Percentiles rank a stretch among this genome's conserved stretches.
Conservation (phyloP, 2,797 vertebrate species). For the Fistularia commersonii region DNA sequence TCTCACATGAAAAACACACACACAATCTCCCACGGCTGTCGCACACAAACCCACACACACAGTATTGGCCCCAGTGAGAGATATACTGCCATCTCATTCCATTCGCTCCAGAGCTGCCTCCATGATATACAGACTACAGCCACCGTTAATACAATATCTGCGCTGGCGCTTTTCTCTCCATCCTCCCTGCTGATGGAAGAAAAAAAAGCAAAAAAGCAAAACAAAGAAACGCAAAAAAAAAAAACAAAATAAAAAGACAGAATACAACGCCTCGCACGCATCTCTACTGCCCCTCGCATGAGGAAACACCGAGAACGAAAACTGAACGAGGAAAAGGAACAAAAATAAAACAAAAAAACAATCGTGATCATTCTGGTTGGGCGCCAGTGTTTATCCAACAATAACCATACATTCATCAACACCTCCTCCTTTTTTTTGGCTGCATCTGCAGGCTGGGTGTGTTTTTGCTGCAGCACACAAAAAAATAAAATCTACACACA, state of each 20-base stretch:
- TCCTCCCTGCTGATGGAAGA: slow-evolving; percentile 17
- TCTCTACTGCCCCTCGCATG: slow-evolving; percentile 19
- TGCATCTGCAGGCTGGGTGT: too few species aligned
- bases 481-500: slow-evolving; percentile 36
- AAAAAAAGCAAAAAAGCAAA: too few species aligned
- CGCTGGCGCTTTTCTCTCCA: slow-evolving; percentile 36
- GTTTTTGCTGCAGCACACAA: too few species aligned
- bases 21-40: too few species aligned
- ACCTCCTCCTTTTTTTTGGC: slow-evolving; percentile 65
- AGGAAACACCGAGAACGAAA: slow-evolving; percentile 31
- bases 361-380: slow-evolving; percentile 50
- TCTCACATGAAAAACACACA: slow-evolving; percentile 2
- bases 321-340: slow-evolving; percentile 31
- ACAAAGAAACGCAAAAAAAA: too few species aligned
- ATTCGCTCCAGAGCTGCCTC: slow-evolving; percentile 55
- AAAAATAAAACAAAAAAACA: too few species aligned
- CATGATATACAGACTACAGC: slow-evolving; percentile 54
- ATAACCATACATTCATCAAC: slow-evolving; percentile 68
- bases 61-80: slow-evolving; percentile 51
- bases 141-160: slow-evolving; percentile 60
- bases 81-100: slow-evolving; percentile 64
- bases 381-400: slow-evolving; percentile 73
- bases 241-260: too few species aligned
- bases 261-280: slow-evolving; percentile 25
- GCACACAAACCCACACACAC: slow-evolving; percentile 24